Percentiles rank a stretch among this genome's conserved stretches.
Evolutionary conservation across 1,140 invertebrate genomes (phyloP).

Genomic region (Euwallacea fornicatus): DNA sequence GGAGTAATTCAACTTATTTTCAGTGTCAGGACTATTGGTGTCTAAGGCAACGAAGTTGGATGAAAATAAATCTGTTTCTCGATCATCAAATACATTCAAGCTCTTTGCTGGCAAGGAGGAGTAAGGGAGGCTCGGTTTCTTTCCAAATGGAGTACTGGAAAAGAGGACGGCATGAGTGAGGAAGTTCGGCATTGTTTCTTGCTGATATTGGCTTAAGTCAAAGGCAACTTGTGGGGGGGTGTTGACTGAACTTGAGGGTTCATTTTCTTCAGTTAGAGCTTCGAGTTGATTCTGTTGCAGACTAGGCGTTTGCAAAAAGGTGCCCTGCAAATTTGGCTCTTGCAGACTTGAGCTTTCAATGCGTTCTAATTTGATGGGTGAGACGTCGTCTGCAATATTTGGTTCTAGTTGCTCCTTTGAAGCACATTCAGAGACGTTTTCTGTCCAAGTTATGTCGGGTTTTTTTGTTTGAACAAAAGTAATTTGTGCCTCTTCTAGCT

Average conservation of each 20-base stretch:
- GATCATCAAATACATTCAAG: slow-evolving; percentile 43
- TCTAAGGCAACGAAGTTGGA: slow-evolving; percentile 8
- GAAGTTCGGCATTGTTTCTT: slow-evolving; percentile 44
- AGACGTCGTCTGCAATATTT: too few species aligned
- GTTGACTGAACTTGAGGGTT: background rate
- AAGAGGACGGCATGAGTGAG: slow-evolving; percentile 42
- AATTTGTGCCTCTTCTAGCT: too few species aligned
- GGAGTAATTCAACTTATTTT: slow-evolving; percentile 48
- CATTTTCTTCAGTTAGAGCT: background rate
- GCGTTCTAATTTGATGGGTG: too few species aligned
- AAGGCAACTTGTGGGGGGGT: slow-evolving; percentile 38
- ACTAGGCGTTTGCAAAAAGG: too few species aligned
- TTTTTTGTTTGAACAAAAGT: too few species aligned
- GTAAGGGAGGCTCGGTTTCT: slow-evolving; percentile 42
- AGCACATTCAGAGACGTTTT: too few species aligned
- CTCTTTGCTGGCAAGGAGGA: background rate
- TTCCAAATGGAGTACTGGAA: slow-evolving; percentile 43
- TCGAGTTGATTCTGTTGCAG: too few species aligned
- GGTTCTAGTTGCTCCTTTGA: too few species aligned
- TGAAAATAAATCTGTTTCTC: slow-evolving; percentile 10
- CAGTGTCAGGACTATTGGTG: slow-evolving; percentile 5
- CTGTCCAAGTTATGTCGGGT: too few species aligned
- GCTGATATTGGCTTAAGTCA: slow-evolving; percentile 45
- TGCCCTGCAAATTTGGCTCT: too few species aligned
- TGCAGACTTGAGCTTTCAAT: too few species aligned